phyloP scores from a whole-genome alignment of 2,113 vertebrate genomes.

The Mirza zaza region DNA sequence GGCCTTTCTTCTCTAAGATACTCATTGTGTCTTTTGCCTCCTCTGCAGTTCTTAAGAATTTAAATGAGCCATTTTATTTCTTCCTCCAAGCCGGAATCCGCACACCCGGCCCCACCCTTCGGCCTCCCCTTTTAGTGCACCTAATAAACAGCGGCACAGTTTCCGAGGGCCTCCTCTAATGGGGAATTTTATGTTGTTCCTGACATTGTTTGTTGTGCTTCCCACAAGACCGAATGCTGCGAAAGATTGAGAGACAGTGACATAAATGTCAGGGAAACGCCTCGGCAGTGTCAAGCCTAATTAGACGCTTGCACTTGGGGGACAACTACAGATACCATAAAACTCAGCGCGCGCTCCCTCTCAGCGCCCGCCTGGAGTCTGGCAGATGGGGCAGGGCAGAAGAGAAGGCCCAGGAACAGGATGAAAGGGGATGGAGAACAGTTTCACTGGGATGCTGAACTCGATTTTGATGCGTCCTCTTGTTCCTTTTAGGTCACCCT shows the following conservation, averaged over 20 bases:
- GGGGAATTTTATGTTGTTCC: slow-evolving; percentile 86
- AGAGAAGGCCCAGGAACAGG: slow-evolving; percentile 1
- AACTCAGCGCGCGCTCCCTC: slow-evolving; percentile 69
- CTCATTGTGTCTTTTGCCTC: slow-evolving; percentile 88
- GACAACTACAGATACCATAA: slow-evolving; percentile 81
- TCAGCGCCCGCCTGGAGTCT: slow-evolving; percentile 23
- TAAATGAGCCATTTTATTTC: slow-evolving; percentile 95
- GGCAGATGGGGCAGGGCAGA: slow-evolving; percentile 53
- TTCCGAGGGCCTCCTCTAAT: slow-evolving; percentile 83
- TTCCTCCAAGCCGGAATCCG: slow-evolving; percentile 87
- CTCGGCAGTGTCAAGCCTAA: slow-evolving; percentile 85
- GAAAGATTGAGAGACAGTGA: slow-evolving; percentile 81
- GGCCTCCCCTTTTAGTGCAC: slow-evolving; percentile 85
- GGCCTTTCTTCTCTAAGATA: slow-evolving; percentile 87
- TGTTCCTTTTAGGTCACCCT: slow-evolving; percentile 22
- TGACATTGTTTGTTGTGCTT: slow-evolving; percentile 86
- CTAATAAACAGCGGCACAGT: slow-evolving; percentile 86
- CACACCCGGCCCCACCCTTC: slow-evolving; percentile 85
- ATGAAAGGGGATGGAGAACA: neutral
- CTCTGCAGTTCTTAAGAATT: slow-evolving; percentile 88
- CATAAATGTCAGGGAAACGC: slow-evolving; percentile 86
- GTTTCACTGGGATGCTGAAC: slow-evolving; percentile 27
- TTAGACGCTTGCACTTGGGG: slow-evolving; percentile 82
- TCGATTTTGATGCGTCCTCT: neutral
- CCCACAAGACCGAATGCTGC: slow-evolving; percentile 81